Base-by-base conservation (phyloP, 30 jellyfish, hydroid and myxozoan genomes). In the Chrysaora quinquecirrha region DNA sequence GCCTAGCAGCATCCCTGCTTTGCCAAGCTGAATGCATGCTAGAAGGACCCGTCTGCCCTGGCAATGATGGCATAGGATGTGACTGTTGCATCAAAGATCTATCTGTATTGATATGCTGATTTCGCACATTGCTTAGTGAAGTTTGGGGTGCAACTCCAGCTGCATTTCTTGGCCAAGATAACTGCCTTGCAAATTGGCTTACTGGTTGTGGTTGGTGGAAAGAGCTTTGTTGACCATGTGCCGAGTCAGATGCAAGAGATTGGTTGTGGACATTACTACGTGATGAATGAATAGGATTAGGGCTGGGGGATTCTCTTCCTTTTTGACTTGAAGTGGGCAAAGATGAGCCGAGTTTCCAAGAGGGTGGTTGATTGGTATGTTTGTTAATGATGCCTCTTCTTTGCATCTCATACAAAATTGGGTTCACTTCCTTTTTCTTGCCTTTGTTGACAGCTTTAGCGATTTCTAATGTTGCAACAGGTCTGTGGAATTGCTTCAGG, bases 381-480 rank as follows among this genome's bases (percentile, higher is more conserved):
- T 88, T 88, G 2, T 60, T 29, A 33, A 88, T 72, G 60, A 80
- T 19, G 1, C 90, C 96, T 64, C 54, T 71, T 30, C 50, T 87
- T 43, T 78, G 82, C 90, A 93, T 34, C 11, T 71, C 82, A 64
- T 93, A 86, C 71, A 93, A 69, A 0, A 60, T 34, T 20, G 96
- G 83, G 46, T 86, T 87, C 27, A 93, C 50, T 27, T 74, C 91
- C n/a, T 32, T 54, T 73, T 87, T 87, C 4, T 73, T 64, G 34
- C 66, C 48, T 21, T 75, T 31, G 24, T 67, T 72, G 61, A 81
- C 77, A 12, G 78, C 87, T 54, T 67, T 66, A 23, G 86, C 84
- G 30, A 93, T 82, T 66, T 93, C 98, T 14, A 85, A 30, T 3
- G 98, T 86, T 71, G 97, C 77, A 24, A 86, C 89, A 9, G 98